Evolutionary conservation across 2,113 vertebrate genomes (phyloP).

Genomic region (Alces alces): DNA sequence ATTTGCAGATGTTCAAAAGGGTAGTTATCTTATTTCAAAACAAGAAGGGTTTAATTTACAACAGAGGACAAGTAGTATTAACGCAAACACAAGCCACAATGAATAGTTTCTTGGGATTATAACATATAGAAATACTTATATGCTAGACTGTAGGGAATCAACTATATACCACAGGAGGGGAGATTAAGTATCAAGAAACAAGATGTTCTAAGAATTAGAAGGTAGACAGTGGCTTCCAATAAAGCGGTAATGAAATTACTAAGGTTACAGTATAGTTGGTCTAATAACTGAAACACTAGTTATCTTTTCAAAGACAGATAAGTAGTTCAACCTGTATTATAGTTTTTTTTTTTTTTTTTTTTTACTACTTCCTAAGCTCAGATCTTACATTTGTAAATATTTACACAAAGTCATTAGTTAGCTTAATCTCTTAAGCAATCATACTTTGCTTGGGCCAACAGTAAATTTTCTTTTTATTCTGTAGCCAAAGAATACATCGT

Average conservation of each 20-base stretch:
- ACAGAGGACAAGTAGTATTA: slow-evolving; percentile 21
- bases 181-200: neutral
- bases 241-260: neutral
- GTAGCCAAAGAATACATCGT: neutral
- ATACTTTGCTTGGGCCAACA: neutral
- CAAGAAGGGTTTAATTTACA: slow-evolving; percentile 27
- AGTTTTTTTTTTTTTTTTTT: neutral
- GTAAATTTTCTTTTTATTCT: neutral
- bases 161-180: neutral
- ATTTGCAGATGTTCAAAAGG: slow-evolving; percentile 4
- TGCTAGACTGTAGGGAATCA: neutral
- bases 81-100: neutral
- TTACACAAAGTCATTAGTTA: neutral
- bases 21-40: neutral
- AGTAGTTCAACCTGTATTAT: neutral
- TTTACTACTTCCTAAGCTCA: neutral
- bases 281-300: neutral
- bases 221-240: neutral
- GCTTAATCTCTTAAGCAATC: neutral
- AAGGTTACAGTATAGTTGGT: neutral
- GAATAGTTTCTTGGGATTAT: neutral
- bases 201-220: slow-evolving; percentile 26
- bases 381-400: slow-evolving; percentile 8
- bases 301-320: slow-evolving; percentile 9
- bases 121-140: neutral